phyloP scores from a whole-genome alignment of 2,113 vertebrate species.

The Chinchilla lanigera region DNA sequence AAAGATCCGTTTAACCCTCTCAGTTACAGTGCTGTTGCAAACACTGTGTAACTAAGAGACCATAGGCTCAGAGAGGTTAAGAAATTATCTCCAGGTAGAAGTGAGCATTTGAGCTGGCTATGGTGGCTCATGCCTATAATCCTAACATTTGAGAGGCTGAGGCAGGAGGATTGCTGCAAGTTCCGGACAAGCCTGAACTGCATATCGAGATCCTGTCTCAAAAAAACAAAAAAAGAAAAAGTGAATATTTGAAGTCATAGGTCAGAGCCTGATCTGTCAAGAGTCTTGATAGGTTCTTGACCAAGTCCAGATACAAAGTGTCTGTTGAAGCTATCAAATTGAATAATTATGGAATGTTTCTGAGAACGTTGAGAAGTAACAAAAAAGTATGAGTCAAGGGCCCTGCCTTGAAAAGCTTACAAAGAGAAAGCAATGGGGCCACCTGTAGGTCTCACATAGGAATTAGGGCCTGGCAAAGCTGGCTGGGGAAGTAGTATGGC shows the following conservation, averaged over 20 bases:
- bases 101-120: background rate
- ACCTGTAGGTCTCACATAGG: background rate
- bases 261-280: background rate
- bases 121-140: too few species aligned
- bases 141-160: too few species aligned
- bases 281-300: background rate
- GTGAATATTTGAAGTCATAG: background rate
- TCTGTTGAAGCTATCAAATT: conserved; percentile 16
- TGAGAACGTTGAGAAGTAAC: background rate
- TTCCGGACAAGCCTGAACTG: too few species aligned
- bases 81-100: background rate
- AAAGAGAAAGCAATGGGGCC: background rate
- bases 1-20: background rate
- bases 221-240: background rate
- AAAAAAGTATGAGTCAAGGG: background rate
- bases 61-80: background rate
- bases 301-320: background rate
- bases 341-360: background rate
- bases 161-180: too few species aligned
- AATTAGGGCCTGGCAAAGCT: background rate
- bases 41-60: background rate
- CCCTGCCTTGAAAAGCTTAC: background rate
- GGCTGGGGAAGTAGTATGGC: background rate
- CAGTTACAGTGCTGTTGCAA: background rate
- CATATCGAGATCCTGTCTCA: too few species aligned